phyloP scores from a whole-genome alignment of 2,888 invertebrate genomes.

The Chironomus riparius region DNA sequence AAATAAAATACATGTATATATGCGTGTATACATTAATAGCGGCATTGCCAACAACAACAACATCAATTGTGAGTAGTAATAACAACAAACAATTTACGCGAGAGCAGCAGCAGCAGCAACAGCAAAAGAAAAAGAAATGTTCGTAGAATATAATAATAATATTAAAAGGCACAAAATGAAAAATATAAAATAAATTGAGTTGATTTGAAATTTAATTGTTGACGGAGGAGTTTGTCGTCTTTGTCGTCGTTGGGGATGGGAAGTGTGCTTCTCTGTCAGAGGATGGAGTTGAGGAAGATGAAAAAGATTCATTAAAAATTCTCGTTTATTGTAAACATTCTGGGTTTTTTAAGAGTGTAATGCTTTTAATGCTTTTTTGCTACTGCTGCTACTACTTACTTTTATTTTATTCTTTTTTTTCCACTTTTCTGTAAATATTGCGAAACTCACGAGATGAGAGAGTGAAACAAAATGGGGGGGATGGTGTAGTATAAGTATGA shows the following conservation, averaged over 20 bases:
- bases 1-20: no score
- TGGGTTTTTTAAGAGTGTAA: constrained; percentile 13
- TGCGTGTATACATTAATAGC: background rate
- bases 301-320: constrained; percentile 20
- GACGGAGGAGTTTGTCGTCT: background rate
- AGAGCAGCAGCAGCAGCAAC: background rate
- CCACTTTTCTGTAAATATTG: no score
- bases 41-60: background rate
- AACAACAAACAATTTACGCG: constrained; percentile 10
- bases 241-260: background rate
- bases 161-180: background rate
- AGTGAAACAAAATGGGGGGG: background rate
- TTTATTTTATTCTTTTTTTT: no score
- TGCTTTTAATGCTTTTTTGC: background rate
- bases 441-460: background rate
- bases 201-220: constrained; percentile 24
- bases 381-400: background rate
- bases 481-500: background rate
- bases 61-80: background rate
- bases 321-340: constrained; percentile 16
- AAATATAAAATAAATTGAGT: constrained; percentile 12
- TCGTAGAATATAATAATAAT: background rate
- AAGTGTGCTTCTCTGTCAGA: background rate
- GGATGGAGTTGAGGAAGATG: background rate
- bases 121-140: background rate